Base-by-base conservation (phyloP, 2,113 vertebrate species). In the Megalops atlanticus region DNA sequence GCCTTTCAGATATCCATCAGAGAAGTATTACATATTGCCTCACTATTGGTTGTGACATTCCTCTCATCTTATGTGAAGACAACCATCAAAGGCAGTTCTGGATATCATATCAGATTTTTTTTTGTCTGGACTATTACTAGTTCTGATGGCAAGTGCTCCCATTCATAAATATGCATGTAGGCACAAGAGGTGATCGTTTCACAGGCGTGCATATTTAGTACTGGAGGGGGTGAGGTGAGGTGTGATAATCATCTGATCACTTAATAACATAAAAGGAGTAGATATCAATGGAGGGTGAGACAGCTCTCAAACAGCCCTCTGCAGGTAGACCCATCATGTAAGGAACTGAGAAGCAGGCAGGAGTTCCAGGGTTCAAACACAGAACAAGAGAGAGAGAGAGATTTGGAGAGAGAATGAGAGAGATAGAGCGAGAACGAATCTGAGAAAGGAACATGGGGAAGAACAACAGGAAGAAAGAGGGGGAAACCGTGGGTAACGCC, bases 381-480 rank as follows among this genome's bases (percentile, higher is more conserved):
- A 83, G 83, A 77, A 45, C 77, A 76, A 70, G 52, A 75, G 40
- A 49, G 74, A 80, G 76, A 58, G 74, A 71, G 36, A 71, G 39
- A 54, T 52, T 68, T 41, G 10, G 40, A 71, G 36, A 58, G 18
- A 21, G 38, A 31, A 41, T 35, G 54, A 72, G 78, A 84, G 78
- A 76, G 84, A 84, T 81, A 85, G 71, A 82, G 84, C 89, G 88
- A 87, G 81, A 81, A 89, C 89, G 89, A 92, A 89, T 90, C 88
- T 49, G 81, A 90, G 84, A 89, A 91, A 91, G 90, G 91, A 93
- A 91, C 86, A 92, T 86, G 88, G 33, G 92, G 91, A 93, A 93
- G 90, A 92, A 92, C 92, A 93, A 94, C 92, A 94, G 93, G 92
- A 93, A 93, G 89, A 86, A 89, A 92, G 91, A 91, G 93, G 85